Percentiles rank a stretch among this genome's conserved stretches.
Evolutionary conservation across 2,113 vertebrate genomes (phyloP).

Genomic region (Castor canadensis): DNA sequence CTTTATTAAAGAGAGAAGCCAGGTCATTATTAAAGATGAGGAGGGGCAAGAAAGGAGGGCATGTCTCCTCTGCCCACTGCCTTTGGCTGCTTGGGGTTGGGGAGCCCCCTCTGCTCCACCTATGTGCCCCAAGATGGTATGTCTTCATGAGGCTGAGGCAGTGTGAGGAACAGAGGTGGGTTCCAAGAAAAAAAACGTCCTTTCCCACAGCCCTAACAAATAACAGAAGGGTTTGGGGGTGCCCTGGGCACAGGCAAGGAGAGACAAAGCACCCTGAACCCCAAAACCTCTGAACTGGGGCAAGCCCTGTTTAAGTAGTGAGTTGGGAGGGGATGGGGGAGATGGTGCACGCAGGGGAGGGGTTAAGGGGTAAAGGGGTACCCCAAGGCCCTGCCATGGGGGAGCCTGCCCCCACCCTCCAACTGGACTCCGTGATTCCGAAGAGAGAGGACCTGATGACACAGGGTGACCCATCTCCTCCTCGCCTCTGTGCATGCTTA

Average conservation of each 20-base stretch:
- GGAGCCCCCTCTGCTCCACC: conserved; percentile 31
- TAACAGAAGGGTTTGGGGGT: conserved; percentile 26
- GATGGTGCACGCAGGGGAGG: background rate
- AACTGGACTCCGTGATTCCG: background rate
- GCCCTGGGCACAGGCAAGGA: conserved; percentile 52
- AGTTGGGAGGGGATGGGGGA: background rate
- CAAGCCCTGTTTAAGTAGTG: conserved; percentile 41
- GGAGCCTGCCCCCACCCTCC: conserved; percentile 58
- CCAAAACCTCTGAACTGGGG: conserved; percentile 61
- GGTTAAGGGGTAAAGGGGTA: background rate
- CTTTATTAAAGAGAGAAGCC: conserved; percentile 73
- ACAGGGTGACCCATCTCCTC: background rate
- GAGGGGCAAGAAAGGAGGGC: conserved; percentile 14
- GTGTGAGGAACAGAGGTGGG: background rate
- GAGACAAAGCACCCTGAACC: conserved; percentile 60
- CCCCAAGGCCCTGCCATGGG: conserved; percentile 47
- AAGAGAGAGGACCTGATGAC: background rate
- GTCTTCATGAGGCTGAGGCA: conserved; percentile 47
- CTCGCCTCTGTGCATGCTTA: background rate
- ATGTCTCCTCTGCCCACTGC: conserved; percentile 62
- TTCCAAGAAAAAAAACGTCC: conserved; percentile 4
- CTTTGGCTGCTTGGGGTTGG: conserved; percentile 39
- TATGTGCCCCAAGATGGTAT: conserved; percentile 37
- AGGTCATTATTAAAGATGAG: conserved; percentile 58
- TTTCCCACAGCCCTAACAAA: conserved; percentile 53